Conservation (phyloP, 2,888 invertebrate species). For the Sminthurides aquaticus region DNA sequence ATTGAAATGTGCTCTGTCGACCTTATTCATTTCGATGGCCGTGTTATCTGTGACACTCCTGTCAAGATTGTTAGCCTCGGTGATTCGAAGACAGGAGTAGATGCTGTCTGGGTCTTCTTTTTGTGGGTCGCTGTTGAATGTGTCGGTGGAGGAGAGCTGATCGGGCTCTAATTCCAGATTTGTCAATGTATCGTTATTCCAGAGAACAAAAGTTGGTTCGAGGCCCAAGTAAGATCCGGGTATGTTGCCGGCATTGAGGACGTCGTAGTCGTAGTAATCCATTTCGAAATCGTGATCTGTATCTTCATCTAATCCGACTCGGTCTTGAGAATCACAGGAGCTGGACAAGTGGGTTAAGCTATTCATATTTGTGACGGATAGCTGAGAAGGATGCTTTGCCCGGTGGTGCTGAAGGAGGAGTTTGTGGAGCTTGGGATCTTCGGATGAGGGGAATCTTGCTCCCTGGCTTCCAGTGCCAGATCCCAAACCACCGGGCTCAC, state of each 20-base stretch:
- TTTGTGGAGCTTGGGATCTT: constrained; percentile 6
- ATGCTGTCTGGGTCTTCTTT: constrained; percentile 4
- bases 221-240: constrained; percentile 44
- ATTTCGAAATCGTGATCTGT: constrained; percentile 44
- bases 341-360: constrained; percentile 22
- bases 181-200: constrained; percentile 38
- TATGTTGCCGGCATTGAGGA: constrained; percentile 44
- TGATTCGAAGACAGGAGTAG: background rate
- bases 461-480: background rate
- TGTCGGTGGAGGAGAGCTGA: background rate
- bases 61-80: constrained; percentile 16
- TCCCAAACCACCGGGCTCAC: background rate
- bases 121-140: background rate
- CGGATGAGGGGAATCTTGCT: background rate
- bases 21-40: constrained; percentile 15
- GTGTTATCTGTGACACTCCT: constrained; percentile 11
- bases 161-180: background rate
- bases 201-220: constrained; percentile 44
- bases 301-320: constrained; percentile 30
- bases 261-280: constrained; percentile 45
- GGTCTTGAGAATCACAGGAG: constrained; percentile 25
- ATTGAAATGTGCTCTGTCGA: constrained; percentile 5
- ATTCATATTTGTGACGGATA: constrained; percentile 32
- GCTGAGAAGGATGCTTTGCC: constrained; percentile 24
- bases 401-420: constrained; percentile 12